A percentile compares a stretch with the other conserved stretches of the same genome.
Evolutionary conservation across 2,113 vertebrate species (phyloP).

Genomic region (Lepus americanus): DNA sequence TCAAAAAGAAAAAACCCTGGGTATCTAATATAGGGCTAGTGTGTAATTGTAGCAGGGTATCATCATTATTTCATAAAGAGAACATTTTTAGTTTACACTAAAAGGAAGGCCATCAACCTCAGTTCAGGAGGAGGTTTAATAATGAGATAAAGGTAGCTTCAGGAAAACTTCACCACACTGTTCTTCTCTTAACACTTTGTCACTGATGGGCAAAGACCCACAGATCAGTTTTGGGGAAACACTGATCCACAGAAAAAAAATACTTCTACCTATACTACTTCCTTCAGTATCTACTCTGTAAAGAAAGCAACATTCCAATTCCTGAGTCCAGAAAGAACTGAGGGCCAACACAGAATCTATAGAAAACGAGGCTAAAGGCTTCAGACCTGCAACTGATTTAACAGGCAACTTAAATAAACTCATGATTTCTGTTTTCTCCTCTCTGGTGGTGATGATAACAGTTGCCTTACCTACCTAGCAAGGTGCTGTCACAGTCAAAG

Average conservation of each 20-base stretch:
- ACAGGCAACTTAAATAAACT: not conserved
- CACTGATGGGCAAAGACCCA: not conserved
- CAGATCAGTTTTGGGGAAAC: not conserved
- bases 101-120: not conserved
- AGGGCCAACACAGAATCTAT: not conserved
- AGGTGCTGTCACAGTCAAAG: not conserved
- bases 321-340: not conserved
- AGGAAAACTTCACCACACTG: not conserved
- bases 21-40: not conserved
- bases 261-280: not conserved
- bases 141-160: slow-evolving; percentile 41
- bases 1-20: not conserved
- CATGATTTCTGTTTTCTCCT: not conserved
- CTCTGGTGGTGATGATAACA: not conserved
- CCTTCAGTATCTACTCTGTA: not conserved
- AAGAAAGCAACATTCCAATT: slow-evolving; percentile 45
- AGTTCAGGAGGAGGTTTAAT: slow-evolving; percentile 1
- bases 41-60: not conserved
- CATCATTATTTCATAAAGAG: slow-evolving; percentile 46
- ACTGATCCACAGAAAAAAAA: slow-evolving; percentile 34
- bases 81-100: not conserved
- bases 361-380: not conserved
- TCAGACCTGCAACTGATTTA: not conserved
- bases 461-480: not conserved
- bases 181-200: slow-evolving; percentile 46